Evolutionary conservation across 1,140 invertebrate species (phyloP), one percentile per base, ranked within the genome.

Genomic region (Oreohelix idahoensis): DNA sequence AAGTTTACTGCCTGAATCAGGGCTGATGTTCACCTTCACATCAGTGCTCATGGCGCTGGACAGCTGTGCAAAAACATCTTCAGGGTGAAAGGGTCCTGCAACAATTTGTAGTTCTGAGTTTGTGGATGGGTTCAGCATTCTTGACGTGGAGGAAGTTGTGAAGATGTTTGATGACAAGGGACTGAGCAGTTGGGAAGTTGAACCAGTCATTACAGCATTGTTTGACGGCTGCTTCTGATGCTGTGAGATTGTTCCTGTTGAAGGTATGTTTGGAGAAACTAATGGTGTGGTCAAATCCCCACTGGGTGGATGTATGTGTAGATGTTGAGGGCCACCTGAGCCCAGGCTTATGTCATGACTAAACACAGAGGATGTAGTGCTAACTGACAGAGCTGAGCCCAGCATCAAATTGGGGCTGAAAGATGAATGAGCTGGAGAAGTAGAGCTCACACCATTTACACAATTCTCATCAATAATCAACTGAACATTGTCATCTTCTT

Each of bases 401-500:
- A 76, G n/a, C 38, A 39, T 70, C 45, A 74, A 75, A 71, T 82
- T 82, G 1, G 80, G 80, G n/a, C 80, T 82, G 80, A 82, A 82
- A 4, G 70, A 42, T 15, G 80, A 74, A 39, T 73, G 71, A 35
- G 80, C 80, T 0, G 80, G 80, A 0, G 80, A 82, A 0, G 71
- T 39, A 8, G 80, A 82, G 49, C 45, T 58, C 1, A 51, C 38
- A 29, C 70, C 80, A n/a, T 49, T 70, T 0, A 66, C 45, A 51
- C 80, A 82, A 66, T 82, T 82, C 51, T 82, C 80, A 42, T 82
- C 80, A 39, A 82, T 82, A 51, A 82, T 82, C 29, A 82, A 45
- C 51, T 82, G 80, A 36, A 82, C 51, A 66, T 82, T 82, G 71
- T 82, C 80, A 36, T 82, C 80, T 29, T 82, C 80, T 20, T 82